Evolutionary conservation across 2,113 vertebrate genomes (phyloP).

Genomic region (Cochlearius cochlearius): DNA sequence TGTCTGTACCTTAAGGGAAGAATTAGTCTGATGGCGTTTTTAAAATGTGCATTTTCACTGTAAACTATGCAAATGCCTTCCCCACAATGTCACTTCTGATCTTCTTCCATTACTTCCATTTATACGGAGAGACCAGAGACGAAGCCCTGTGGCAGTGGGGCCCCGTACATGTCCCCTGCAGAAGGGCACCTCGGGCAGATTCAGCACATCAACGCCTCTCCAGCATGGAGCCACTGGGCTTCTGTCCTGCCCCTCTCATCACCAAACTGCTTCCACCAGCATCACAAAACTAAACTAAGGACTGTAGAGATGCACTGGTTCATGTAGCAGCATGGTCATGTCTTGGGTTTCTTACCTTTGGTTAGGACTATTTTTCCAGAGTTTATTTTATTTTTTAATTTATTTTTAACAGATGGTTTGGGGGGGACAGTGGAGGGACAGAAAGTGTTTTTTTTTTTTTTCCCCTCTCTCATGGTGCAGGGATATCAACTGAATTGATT

Average conservation of each 20-base stretch:
- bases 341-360: background rate
- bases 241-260: background rate
- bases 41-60: conserved; percentile 43
- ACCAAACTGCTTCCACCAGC: background rate
- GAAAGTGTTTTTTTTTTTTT: background rate
- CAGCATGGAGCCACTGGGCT: background rate
- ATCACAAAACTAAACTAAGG: background rate
- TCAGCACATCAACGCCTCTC: background rate
- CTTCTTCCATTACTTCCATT: conserved; percentile 6
- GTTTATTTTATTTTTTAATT: background rate
- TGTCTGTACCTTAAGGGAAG: conserved; percentile 43
- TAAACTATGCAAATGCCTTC: conserved; percentile 56
- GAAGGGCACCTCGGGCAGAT: background rate
- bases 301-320: background rate
- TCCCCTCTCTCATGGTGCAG: background rate
- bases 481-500: conserved; percentile 16
- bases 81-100: conserved; percentile 50
- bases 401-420: background rate
- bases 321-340: accelerated
- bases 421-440: background rate
- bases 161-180: background rate
- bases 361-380: background rate
- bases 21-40: conserved; percentile 55
- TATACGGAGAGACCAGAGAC: background rate
- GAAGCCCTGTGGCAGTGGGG: background rate